Evolutionary conservation across 2,888 invertebrate genomes (phyloP), one percentile per base, ranked within the genome.

Genomic region (Eustalomyia histrio): DNA sequence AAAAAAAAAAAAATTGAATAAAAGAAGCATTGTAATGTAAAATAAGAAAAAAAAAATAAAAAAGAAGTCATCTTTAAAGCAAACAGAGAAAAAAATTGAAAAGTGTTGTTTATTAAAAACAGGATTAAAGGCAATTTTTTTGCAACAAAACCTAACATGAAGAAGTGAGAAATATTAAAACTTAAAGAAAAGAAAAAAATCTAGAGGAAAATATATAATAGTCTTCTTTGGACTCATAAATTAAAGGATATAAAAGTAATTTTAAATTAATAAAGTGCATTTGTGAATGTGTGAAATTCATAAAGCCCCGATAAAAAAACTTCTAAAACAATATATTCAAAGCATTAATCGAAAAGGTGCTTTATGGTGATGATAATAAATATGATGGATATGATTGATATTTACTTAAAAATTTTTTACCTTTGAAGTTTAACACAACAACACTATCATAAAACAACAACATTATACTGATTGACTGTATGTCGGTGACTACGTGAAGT

Each of bases 391-490:
- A 61, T 65, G 69, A 47, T n/a, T 74, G 67, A 65, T 68, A 75
- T 74, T 74, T 79, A 60, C 60, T 74, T 75, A 55, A 75, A 43
- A 43, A 47, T 21, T 50, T n/a, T n/a, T 24, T 57, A 47, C 68
- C 75, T 69, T 75, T 75, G 75, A 79, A 65, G 74, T 75, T 74
- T 29, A 57, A 57, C 16, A 21, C 18, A 29, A 29, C 29, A 29
- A 29, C 16, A 16, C 24, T 16, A 24, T 6, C 24, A 21, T 75
- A 39, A 61, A 64, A 74, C 61, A 60, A n/a, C 68, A 74, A 52
- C 60, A 74, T 18, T 6, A 29, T 29, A 7, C 29, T 29, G 29
- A 39, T 10, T 35, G 24, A 35, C 35, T 60, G 60, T 65, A 64
- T 65, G 65, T 76, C 29, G 29, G 76, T 58, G 35, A 18, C 55